These are phyloP conservation scores for Hormiphora californensis DNA, from an alignment of 37 sponge, comb jelly and placozoan species.

Conservation along the genomic window DNA sequence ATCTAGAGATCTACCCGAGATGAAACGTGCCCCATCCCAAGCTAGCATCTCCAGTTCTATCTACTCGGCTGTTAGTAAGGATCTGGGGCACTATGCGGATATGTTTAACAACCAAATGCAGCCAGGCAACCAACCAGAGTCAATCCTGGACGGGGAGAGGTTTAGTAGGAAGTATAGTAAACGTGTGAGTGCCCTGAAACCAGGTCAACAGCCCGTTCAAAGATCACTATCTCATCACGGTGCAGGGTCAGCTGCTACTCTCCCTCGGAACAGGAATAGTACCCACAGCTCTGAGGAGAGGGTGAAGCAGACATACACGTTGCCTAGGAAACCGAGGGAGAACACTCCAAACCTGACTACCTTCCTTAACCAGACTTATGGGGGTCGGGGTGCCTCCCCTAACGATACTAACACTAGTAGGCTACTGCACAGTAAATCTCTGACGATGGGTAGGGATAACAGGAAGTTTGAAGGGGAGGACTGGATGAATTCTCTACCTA, in stretches of 20 bases:
- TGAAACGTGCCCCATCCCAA: background rate
- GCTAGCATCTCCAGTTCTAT: background rate
- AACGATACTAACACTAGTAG: background rate
- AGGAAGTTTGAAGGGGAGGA: slow-evolving; percentile 42
- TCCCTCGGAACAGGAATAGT: slow-evolving; percentile 29
- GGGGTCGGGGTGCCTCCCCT: background rate
- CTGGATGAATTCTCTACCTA: slow-evolving; percentile 25
- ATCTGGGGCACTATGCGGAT: background rate
- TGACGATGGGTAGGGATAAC: slow-evolving; percentile 29
- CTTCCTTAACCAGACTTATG: slow-evolving; percentile 20
- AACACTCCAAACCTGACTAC: background rate
- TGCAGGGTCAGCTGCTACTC: no score
- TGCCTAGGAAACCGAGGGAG: background rate
- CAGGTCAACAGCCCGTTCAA: background rate
- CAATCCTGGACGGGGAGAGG: background rate
- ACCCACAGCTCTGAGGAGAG: background rate
- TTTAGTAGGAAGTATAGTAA: slow-evolving; percentile 44
- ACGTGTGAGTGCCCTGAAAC: slow-evolving; percentile 26
- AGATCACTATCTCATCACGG: no score
- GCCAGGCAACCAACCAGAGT: background rate
- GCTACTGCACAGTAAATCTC: slow-evolving; percentile 5
- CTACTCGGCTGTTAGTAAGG: background rate
- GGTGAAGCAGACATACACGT: background rate
- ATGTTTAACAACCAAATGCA: slow-evolving; percentile 27
- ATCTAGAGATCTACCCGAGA: background rate